Evolutionary conservation across 2,113 vertebrate species (phyloP).

Genomic region (Malurus elegans): DNA sequence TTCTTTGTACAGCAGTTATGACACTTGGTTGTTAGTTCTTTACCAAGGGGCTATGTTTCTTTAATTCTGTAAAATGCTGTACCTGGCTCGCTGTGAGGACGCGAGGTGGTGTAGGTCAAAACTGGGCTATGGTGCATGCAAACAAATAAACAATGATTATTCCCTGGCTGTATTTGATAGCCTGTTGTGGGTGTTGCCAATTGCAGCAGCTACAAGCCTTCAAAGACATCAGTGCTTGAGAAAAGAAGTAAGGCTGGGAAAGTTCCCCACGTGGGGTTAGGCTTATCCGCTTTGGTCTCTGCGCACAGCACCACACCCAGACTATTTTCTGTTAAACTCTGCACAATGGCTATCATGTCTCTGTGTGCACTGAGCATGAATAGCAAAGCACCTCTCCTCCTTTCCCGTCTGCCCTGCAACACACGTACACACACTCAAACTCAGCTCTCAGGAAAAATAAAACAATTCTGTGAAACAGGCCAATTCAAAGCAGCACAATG

Average conservation of each 20-base stretch:
- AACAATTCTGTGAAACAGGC: slow-evolving; percentile 63
- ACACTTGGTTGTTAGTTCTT: neutral
- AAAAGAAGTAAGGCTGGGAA: neutral
- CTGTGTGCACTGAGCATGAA: neutral
- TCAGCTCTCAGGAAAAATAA: slow-evolving; percentile 35
- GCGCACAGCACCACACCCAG: neutral
- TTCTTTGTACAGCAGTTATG: too few relatives aligned
- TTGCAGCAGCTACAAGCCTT: neutral
- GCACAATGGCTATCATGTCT: neutral
- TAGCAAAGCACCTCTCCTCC: neutral
- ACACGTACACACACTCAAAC: slow-evolving; percentile 18
- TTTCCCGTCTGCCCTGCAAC: neutral
- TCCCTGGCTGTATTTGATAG: neutral
- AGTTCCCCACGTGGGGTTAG: neutral
- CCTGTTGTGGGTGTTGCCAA: neutral
- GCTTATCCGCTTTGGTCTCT: neutral
- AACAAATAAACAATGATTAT: neutral
- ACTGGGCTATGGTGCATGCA: neutral
- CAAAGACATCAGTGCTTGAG: neutral
- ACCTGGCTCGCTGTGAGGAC: accelerated
- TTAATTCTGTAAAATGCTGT: neutral
- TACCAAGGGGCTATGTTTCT: neutral
- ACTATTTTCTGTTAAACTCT: neutral
- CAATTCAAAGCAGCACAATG: slow-evolving; percentile 65
- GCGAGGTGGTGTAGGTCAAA: neutral